phyloP scores from a whole-genome alignment of 2,888 invertebrate species.

The Polietes domitor region DNA sequence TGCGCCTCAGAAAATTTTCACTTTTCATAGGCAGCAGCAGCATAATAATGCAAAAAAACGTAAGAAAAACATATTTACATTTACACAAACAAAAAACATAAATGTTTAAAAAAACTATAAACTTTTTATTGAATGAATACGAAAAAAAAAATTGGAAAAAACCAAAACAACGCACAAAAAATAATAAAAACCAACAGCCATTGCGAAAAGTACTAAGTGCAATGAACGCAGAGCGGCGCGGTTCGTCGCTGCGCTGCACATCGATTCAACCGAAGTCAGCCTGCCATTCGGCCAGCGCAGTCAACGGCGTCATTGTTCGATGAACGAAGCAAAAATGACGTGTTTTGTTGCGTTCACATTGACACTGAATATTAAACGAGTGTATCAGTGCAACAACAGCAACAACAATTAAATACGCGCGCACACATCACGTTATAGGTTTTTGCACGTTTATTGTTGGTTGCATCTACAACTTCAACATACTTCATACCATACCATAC shows the following conservation, averaged over 20 bases:
- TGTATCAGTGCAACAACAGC: not conserved
- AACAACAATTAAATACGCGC: not conserved
- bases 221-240: conserved; percentile 12
- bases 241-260: too few relatives aligned
- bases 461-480: not conserved
- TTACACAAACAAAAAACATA: not conserved
- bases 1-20: conserved; percentile 25
- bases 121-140: conserved; percentile 38
- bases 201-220: not conserved
- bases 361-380: conserved; percentile 40
- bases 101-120: conserved; percentile 26
- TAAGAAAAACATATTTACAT: too few relatives aligned
- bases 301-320: not conserved
- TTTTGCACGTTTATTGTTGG: not conserved
- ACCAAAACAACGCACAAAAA: conserved; percentile 14
- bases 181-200: not conserved
- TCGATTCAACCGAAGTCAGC: too few relatives aligned
- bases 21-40: conserved; percentile 12
- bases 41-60: not conserved
- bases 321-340: not conserved
- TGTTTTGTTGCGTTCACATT: conserved; percentile 41
- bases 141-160: not conserved
- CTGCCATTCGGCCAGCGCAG: too few relatives aligned
- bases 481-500: not conserved
- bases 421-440: too few relatives aligned